Base-by-base conservation (phyloP, 2,797 vertebrate genomes). In the Fratercula arctica region DNA sequence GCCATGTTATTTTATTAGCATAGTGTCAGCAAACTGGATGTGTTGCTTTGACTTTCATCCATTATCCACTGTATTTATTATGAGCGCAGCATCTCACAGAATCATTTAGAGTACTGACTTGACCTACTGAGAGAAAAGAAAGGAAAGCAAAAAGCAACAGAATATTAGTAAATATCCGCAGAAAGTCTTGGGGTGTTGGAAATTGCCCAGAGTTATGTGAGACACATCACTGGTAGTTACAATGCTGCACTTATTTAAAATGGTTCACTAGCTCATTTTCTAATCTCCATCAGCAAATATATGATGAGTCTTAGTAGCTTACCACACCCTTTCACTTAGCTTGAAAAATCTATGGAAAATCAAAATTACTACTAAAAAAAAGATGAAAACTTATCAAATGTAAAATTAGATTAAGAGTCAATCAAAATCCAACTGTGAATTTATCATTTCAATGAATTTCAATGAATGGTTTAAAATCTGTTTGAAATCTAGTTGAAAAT, bases 321-420 rank as follows among this genome's bases (percentile, higher is more conserved):
- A 95, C 87, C 81, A 89, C 89, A 90, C 64, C 50, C 85, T 95
- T 97, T 94, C 80, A 80, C 45, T 93, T 94, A 92, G 80, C 60
- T 93, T 97, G 73, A 96, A 94, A 97, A 97, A 94, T 72, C 91
- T 97, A 95, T 17, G 82, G 86, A 83, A 97, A 95, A 95, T 83
- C 57, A 96, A 94, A 96, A 97, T 95, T 96, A 95, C 69, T 90
- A 97, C 73, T 25, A 83, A 84, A 96, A 96, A 77, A 97, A 91
- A 77, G 82, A 86, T 61, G 80, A 97, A 98, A 98, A 98, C 72
- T 96, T 97, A 98, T 97, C 95, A 98, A 98, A 98, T 97, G 95
- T 97, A 98, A 98, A 98, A 98, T 98, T 98, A 98, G 98, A 98
- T 98, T 98, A 98, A 98, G 96, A 98, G 97, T 98, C 97, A 98